Evolutionary conservation across 2,888 invertebrate genomes (phyloP).

Genomic region (Carabus problematicus): DNA sequence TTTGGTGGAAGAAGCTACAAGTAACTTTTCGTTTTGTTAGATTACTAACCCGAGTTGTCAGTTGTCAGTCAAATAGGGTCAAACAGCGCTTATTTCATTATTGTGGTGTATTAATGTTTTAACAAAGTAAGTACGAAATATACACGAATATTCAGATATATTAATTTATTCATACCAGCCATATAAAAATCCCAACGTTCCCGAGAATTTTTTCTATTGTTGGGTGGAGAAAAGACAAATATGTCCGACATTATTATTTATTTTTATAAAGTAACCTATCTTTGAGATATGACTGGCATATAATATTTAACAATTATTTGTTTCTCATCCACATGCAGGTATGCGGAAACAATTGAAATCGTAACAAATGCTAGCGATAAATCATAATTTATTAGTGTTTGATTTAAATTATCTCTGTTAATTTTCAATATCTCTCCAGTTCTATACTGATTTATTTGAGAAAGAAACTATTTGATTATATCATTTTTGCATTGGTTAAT

Average conservation of each 20-base stretch:
- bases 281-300: slow-evolving; percentile 35
- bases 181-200: background rate
- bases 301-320: background rate
- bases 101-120: slow-evolving; percentile 41
- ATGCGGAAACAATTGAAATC: background rate
- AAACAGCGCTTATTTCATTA: slow-evolving; percentile 40
- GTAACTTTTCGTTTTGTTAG: slow-evolving; percentile 5
- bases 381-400: too few species aligned
- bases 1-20: background rate
- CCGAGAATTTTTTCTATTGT: background rate
- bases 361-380: slow-evolving; percentile 1
- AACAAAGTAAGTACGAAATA: slow-evolving; percentile 37
- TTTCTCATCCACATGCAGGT: background rate
- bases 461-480: too few species aligned
- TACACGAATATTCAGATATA: slow-evolving; percentile 12
- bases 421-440: too few species aligned
- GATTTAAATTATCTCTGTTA: too few species aligned
- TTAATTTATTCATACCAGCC: slow-evolving; percentile 11
- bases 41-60: slow-evolving; percentile 15
- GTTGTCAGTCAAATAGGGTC: slow-evolving; percentile 21
- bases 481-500: too few species aligned
- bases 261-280: slow-evolving; percentile 24
- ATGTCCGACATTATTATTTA: too few species aligned
- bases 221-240: too few species aligned
- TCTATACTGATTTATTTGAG: too few species aligned